Evolutionary conservation across 2,113 vertebrate genomes (phyloP), one percentile per base, ranked within the genome.

Genomic region (Noctilio leporinus): DNA sequence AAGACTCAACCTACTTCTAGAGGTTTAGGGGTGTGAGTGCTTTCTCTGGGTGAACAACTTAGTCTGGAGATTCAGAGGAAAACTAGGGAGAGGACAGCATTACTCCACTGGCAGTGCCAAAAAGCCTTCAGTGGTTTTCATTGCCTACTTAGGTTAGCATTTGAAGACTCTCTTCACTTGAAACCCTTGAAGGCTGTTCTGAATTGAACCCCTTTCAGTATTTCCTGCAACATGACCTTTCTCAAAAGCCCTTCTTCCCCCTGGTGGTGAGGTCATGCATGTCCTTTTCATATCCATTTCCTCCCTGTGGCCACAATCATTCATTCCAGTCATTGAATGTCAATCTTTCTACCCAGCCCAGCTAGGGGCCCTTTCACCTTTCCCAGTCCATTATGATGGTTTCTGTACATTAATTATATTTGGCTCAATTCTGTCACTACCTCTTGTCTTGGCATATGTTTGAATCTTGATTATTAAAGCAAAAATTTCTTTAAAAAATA

Each of bases 141-240:
- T 0, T 0, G 84, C 59, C 33, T 20, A 0, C 0, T 4, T 17
- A 2, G 35, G 4, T 5, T n/a, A 47, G 20, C 24, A 4, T 57
- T 24, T 19, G 70, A 51, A 26, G 35, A 17, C 10, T n/a, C 47
- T 17, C 7, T 11, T 40, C 26, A 7, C 53, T 17, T 15, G 53
- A 19, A 57, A 55, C 77, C 1, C 53, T 59, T 28, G 77, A 3
- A 55, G 49, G 8, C 51, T 47, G 10, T 43, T 89, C 28, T 26
- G 53, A 16, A 49, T 57, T 84, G n/a, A 49, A 57, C n/a, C 30
- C n/a, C 17, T 75, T 33, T 33, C 2, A 16, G 12, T 26, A 11
- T 53, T 72, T 89, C 19, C 51, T 57, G n/a, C n/a, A n/a, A n/a
- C n/a, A 0, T 59, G 22, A 20, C 70, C 38, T 72, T 85, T 67